A percentile compares a stretch with the other conserved stretches of the same genome.
Conservation (phyloP, 2,113 vertebrate genomes). For the Brachyhypopomus occidentalis region DNA sequence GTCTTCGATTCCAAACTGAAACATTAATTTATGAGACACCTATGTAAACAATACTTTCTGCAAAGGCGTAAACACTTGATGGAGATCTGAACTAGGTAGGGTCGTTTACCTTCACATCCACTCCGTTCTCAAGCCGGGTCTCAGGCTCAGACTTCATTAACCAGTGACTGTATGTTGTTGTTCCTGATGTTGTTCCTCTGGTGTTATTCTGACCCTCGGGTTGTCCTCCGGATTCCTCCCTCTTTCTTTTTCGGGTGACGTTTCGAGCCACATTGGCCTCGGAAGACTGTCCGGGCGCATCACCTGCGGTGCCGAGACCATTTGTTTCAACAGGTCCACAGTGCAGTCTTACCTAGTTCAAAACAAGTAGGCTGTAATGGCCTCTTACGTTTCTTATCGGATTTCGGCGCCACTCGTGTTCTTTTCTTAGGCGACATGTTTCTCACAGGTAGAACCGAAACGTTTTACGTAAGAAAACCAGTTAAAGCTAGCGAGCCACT, state of each 20-base stretch:
- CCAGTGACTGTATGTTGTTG: conserved; percentile 74
- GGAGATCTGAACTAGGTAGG: background rate
- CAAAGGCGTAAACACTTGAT: background rate
- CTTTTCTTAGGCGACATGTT: conserved; percentile 73
- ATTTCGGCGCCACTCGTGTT: conserved; percentile 54
- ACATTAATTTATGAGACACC: conserved; percentile 21
- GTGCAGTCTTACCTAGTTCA: background rate
- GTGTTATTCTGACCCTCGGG: conserved; percentile 44
- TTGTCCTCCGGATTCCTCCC: conserved; percentile 44
- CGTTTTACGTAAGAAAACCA: background rate
- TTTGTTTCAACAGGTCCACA: background rate
- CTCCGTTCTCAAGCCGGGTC: conserved; percentile 88
- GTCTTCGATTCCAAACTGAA: conserved; percentile 93
- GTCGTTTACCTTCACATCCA: conserved; percentile 81
- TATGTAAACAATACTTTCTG: background rate
- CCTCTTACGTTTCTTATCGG: conserved; percentile 66
- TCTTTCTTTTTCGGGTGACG: conserved; percentile 57
- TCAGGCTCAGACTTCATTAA: conserved; percentile 97
- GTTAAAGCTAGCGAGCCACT: background rate
- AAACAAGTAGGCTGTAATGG: conserved; percentile 27
- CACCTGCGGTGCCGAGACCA: conserved; percentile 31
- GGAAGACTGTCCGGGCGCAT: conserved; percentile 40
- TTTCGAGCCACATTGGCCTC: conserved; percentile 9
- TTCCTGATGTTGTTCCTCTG: conserved; percentile 38
- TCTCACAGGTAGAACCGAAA: conserved; percentile 14